Conservation (phyloP, 1,140 invertebrate species). For the Aethina tumida region DNA sequence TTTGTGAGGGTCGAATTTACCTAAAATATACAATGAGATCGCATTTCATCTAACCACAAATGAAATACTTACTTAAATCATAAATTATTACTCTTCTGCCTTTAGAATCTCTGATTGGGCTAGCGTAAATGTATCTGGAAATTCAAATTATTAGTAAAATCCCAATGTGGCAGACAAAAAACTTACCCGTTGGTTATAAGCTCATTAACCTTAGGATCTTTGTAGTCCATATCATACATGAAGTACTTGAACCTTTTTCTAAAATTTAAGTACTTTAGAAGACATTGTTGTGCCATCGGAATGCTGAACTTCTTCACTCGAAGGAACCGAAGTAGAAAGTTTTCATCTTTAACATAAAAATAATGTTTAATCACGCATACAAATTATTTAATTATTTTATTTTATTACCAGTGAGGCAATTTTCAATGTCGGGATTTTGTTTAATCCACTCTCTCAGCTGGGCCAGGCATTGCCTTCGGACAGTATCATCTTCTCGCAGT, state of each 20-base stretch:
- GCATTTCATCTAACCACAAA: too few species aligned
- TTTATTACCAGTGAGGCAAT: constrained; percentile 49
- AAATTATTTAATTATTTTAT: constrained; percentile 3
- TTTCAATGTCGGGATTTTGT: constrained; percentile 55
- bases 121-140: constrained; percentile 56
- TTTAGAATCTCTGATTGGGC: constrained; percentile 56
- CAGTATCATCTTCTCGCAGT: constrained; percentile 51
- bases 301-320: constrained; percentile 70
- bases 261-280: constrained; percentile 71
- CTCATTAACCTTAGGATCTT: constrained; percentile 49
- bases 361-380: neutral
- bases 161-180: neutral
- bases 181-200: constrained; percentile 54
- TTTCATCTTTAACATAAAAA: constrained; percentile 46
- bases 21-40: constrained; percentile 32
- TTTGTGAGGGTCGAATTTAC: constrained; percentile 51
- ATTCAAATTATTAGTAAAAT: constrained; percentile 10
- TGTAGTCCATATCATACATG: constrained; percentile 53
- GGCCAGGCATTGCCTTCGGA: constrained; percentile 46
- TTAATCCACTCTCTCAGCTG: constrained; percentile 56
- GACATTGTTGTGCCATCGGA: constrained; percentile 63
- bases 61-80: constrained; percentile 44
- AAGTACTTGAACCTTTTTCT: constrained; percentile 52
- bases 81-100: constrained; percentile 61
- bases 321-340: constrained; percentile 66